Percentiles rank a stretch among this genome's conserved stretches.
Evolutionary conservation across 37 sponge, comb jelly and placozoan genomes (phyloP).

Genomic region (Mnemiopsis leidyi): DNA sequence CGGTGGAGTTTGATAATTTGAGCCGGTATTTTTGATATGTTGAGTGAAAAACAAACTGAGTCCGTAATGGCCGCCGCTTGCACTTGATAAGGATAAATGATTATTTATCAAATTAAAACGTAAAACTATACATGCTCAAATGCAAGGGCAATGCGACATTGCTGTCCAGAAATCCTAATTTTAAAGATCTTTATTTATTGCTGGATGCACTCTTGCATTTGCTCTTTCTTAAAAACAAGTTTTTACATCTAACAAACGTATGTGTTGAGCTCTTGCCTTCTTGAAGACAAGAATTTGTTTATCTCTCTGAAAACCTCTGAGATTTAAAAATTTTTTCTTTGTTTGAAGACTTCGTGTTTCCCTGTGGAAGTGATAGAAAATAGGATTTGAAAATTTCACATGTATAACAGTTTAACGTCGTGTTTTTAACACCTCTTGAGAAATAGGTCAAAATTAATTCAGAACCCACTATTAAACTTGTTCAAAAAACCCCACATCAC

Average conservation of each 20-base stretch:
- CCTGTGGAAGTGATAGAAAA: not conserved
- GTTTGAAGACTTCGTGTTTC: not conserved
- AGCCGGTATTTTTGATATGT: not conserved
- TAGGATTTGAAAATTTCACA: no score
- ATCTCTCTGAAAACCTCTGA: not conserved
- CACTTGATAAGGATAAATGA: not conserved
- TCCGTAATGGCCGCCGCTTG: not conserved
- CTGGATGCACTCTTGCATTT: not conserved
- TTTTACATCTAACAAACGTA: not conserved
- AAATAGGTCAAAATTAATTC: no score
- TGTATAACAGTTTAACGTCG: no score
- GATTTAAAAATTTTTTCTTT: not conserved
- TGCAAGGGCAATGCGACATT: not conserved
- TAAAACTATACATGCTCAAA: not conserved
- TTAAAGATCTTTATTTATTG: not conserved
- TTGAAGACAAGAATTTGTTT: not conserved
- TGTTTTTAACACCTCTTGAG: no score
- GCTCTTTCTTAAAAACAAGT: not conserved
- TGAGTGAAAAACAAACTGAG: not conserved
- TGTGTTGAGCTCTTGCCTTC: not conserved
- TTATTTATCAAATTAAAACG: not conserved
- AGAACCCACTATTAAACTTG: no score
- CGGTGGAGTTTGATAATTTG: not conserved
- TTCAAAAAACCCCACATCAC: no score
- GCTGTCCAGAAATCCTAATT: not conserved